Evolutionary conservation across 2,888 invertebrate species (phyloP), one percentile per base, ranked within the genome.

Genomic region (Leucophora obtusa): DNA sequence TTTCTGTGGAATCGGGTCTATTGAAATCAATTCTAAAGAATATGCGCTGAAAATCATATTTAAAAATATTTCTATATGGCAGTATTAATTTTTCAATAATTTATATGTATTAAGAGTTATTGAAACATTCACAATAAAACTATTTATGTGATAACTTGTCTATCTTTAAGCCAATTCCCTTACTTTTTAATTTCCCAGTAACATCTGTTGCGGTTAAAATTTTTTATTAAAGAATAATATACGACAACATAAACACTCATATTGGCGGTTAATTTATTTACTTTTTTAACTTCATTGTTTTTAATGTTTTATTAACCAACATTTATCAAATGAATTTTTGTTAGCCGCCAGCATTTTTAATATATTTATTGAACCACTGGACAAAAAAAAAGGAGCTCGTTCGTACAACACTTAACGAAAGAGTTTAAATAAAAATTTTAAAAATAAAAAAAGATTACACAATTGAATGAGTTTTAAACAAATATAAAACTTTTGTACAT

Each of bases 391-490:
- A 28, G 15, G 11, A n/a, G n/a, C 11, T 24, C 28, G 4, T 28
- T 28, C 28, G 4, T 7, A 28, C 51, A 62, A 58, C 76, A 73
- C 63, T 80, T 68, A 65, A 35, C 51, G 53, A 43, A 59, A 21
- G 11, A 56, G 21, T n/a, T 70, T 17, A 59, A 65, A 63, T 35
- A 53, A 51, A 62, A 51, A 60, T 68, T 71, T 53, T 60, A 63
- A 70, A 47, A 28, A 38, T 35, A 66, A 28, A 65, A 63, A 62
- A 66, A 62, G 73, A 81, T 69, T 74, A 77, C 54, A 69, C 73
- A 81, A 81, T 60, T 43, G 66, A 77, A 77, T 81, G 81, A 74
- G 70, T 81, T 74, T 81, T 74, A 70, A 81, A 24, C 70, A 74
- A 77, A 77, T 69, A 77, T 60, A 72, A 65, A 73, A 24, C 38